Evolutionary conservation across 2,113 vertebrate genomes (phyloP).

Genomic region (Corythaixoides concolor): DNA sequence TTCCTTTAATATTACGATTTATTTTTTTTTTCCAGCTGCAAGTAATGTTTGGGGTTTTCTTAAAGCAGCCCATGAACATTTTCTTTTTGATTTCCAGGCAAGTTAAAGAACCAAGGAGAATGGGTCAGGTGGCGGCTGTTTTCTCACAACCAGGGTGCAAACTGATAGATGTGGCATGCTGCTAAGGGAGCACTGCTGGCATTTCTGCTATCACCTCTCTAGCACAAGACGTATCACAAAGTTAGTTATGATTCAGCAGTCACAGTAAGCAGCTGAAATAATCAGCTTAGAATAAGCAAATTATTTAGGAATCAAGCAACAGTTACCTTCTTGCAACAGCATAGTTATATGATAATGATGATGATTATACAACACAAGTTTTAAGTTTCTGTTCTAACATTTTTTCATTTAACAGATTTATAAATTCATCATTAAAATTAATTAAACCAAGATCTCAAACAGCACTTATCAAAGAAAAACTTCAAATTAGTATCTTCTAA

Average conservation of each 20-base stretch:
- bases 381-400: not conserved
- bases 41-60: not conserved
- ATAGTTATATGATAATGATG: not conserved
- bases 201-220: not conserved
- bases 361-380: not conserved
- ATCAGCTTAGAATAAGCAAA: not conserved
- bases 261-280: not conserved
- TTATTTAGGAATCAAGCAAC: not conserved
- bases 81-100: not conserved
- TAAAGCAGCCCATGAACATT: not conserved
- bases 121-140: not conserved
- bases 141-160: not conserved
- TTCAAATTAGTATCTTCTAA: not conserved
- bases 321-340: not conserved
- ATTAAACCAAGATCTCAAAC: not conserved
- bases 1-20: not conserved
- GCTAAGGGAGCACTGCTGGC: not conserved
- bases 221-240: not conserved
- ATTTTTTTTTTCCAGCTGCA: not conserved
- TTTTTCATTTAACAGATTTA: not conserved
- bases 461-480: not conserved
- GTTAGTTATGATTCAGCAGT: not conserved
- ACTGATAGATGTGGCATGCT: not conserved
- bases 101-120: not conserved
- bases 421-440: not conserved